A percentile compares a stretch with the other conserved stretches of the same genome.
phyloP scores from a whole-genome alignment of 2,888 invertebrate genomes.

The Dyspetes luteomarginatus region DNA sequence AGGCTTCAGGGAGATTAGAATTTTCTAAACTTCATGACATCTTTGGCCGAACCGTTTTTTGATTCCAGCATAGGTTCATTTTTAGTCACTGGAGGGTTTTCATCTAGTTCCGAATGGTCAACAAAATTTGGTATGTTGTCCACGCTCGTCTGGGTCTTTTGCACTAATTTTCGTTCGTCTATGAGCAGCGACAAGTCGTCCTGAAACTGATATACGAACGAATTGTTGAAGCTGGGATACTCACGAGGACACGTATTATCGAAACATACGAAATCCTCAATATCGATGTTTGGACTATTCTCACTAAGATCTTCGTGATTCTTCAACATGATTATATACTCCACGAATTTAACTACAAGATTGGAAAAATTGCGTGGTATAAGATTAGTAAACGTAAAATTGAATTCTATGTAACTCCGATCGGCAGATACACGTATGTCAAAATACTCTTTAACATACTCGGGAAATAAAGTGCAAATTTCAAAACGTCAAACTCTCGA shows the following conservation, averaged over 20 bases:
- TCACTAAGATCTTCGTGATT: conserved; percentile 19
- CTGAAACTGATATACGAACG: background rate
- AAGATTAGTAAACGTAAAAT: background rate
- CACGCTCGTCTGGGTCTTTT: conserved; percentile 57
- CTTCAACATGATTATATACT: conserved; percentile 21
- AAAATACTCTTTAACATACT: too few relatives aligned
- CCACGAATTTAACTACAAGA: background rate
- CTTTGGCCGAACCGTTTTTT: background rate
- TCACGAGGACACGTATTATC: background rate
- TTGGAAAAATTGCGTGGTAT: background rate
- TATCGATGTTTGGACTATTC: background rate
- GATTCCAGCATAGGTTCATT: too few relatives aligned
- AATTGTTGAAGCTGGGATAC: background rate
- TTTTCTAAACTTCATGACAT: background rate
- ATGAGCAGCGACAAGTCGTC: background rate
- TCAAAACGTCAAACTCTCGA: too few relatives aligned
- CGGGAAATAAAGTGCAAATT: too few relatives aligned
- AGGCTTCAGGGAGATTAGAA: background rate
- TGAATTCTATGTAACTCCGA: background rate
- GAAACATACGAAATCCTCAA: conserved; percentile 41
- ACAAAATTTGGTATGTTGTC: conserved; percentile 55
- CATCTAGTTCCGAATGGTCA: background rate
- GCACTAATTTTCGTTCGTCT: background rate
- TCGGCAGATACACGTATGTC: too few relatives aligned
- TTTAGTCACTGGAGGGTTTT: background rate